Base-by-base conservation (phyloP, 2,888 invertebrate species). In the Nemurella pictetii region DNA sequence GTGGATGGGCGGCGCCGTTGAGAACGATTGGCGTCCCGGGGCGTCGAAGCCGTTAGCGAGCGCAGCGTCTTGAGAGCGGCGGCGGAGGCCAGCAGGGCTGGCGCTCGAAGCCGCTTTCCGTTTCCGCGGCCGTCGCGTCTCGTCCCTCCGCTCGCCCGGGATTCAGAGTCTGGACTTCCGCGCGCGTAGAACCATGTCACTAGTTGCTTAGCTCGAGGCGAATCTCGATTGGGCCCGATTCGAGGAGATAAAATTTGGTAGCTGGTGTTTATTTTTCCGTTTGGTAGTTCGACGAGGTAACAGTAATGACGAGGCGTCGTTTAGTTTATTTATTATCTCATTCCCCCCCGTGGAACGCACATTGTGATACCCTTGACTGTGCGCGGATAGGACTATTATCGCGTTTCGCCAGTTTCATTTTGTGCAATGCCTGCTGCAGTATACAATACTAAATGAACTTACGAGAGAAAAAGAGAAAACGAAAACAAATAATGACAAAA, bases 351-450 rank as follows among this genome's bases (percentile, higher is more conserved):
- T 75, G 75, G 1, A 28, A 72, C 82, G 82, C 82, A 72, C 82
- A 36, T 27, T 82, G 82, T 82, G 82, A 82, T 82, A 82, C 28
- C 15, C 55, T 80, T 27, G 29, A 72, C 72, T 82, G 55, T 72
- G 82, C 82, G 82, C 9, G n/a, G n/a, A 20, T 28, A 55, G 26
- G 82, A 26, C 27, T 27, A 28, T 15, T 28, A 80, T 25, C 25
- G 73, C 26, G 82, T 36, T 78, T 20, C 27, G 82, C 82, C 72
- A 72, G 82, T 55, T 82, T 26, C 28, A 72, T 82, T 55, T 28
- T 28, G 72, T 72, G 82, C 82, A 28, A 35, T 3, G 36, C 28
- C 25, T 36, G 81, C 81, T 81, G n/a, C 80, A 27, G 26, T 29
- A 26, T 29, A 30, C 15, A 80, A 4, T 3, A 25, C 12, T 7